Evolutionary conservation across 2,888 invertebrate species (phyloP).

Genomic region (Metacarcinus magister): DNA sequence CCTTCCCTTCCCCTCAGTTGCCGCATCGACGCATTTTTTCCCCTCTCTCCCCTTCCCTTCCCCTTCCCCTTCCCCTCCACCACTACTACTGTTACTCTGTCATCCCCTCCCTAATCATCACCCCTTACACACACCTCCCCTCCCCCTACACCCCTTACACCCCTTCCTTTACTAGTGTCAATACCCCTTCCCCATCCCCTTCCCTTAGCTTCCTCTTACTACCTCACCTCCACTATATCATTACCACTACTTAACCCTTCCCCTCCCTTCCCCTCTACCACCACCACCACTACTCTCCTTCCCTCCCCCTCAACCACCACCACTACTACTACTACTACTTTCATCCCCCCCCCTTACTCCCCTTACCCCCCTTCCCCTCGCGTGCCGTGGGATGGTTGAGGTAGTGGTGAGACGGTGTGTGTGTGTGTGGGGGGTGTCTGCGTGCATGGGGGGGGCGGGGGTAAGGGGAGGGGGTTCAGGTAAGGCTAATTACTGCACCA

Average conservation of each 20-base stretch:
- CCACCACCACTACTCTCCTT: not conserved
- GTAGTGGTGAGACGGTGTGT: not conserved
- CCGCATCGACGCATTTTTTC: not conserved
- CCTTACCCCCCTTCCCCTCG: not conserved
- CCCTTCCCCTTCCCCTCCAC: not conserved
- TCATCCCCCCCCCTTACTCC: not conserved
- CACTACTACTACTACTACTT: not conserved
- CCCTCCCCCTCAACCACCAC: not conserved
- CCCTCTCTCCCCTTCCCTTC: not conserved
- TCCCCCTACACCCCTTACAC: not conserved
- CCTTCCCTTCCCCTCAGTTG: no score
- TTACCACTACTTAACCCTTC: not conserved
- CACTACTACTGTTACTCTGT: no score
- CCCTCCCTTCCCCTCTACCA: not conserved
- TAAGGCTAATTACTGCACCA: constrained; percentile 37
- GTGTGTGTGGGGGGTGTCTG: not conserved
- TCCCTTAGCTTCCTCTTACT: not conserved
- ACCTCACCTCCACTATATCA: not conserved
- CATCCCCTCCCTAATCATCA: not conserved
- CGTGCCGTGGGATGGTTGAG: not conserved
- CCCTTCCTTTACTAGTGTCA: not conserved
- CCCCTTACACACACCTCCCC: not conserved
- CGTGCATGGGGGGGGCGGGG: not conserved
- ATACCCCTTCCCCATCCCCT: not conserved
- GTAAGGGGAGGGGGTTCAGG: not conserved